Percentiles rank a stretch among this genome's conserved stretches.
These are phyloP conservation scores for Acleris sparsana DNA, from an alignment of 2,888 invertebrate genomes.

Conservation along the genomic window DNA sequence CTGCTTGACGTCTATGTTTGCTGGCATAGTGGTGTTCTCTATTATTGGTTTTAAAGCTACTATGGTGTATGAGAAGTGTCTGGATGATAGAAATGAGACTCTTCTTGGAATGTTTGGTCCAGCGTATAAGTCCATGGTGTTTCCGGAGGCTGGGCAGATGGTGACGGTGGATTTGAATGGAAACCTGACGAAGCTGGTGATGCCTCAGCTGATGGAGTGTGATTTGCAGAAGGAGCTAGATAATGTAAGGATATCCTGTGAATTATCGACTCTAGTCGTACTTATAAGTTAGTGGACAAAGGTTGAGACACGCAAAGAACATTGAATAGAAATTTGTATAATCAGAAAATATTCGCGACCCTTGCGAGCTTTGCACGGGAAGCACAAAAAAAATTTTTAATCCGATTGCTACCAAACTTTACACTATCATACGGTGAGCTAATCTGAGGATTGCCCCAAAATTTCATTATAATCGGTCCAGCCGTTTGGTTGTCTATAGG, in stretches of 20 bases:
- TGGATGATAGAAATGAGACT: conserved; percentile 85
- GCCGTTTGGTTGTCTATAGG: too few relatives aligned
- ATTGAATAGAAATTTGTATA: too few relatives aligned
- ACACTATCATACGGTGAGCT: too few relatives aligned
- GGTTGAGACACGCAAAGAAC: too few relatives aligned
- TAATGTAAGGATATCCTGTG: conserved; percentile 84
- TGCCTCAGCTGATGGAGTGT: conserved; percentile 89
- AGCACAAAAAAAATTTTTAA: too few relatives aligned
- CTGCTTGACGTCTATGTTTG: conserved; percentile 97
- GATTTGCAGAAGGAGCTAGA: conserved; percentile 93
- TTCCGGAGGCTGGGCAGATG: conserved; percentile 83
- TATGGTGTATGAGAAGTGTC: conserved; percentile 90
- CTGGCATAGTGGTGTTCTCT: conserved; percentile 97
- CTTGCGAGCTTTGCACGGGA: too few relatives aligned
- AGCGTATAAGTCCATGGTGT: conserved; percentile 66
- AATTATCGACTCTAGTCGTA: too few relatives aligned
- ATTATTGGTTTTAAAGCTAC: conserved; percentile 97
- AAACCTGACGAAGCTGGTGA: conserved; percentile 83
- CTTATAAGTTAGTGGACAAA: too few relatives aligned
- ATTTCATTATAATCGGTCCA: too few relatives aligned
- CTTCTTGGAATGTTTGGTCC: conserved; percentile 83
- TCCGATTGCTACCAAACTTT: too few relatives aligned
- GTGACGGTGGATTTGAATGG: conserved; percentile 80
- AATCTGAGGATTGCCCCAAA: too few relatives aligned
- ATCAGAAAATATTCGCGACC: too few relatives aligned